phyloP scores from a whole-genome alignment of 2,888 invertebrate species.

The Andrena chrysosceles region DNA sequence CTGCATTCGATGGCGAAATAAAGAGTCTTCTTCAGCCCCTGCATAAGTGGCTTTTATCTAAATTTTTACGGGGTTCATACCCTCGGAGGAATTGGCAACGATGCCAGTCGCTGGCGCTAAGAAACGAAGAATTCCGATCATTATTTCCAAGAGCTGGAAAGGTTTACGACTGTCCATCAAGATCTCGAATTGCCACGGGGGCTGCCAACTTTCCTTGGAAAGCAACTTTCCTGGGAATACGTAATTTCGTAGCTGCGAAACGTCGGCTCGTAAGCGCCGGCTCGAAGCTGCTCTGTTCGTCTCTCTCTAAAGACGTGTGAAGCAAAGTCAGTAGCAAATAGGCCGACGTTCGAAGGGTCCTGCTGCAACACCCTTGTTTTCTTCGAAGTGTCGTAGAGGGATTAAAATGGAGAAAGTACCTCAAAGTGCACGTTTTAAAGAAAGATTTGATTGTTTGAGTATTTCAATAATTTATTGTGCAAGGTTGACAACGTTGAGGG shows the following conservation, averaged over 20 bases:
- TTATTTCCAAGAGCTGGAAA: constrained; percentile 62
- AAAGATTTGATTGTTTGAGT: too few species aligned
- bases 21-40: not conserved
- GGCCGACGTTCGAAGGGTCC: not conserved
- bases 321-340: not conserved
- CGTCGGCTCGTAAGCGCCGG: constrained; percentile 9
- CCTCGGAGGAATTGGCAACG: constrained; percentile 3
- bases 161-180: constrained; percentile 71
- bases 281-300: not conserved
- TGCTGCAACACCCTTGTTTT: not conserved
- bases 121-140: constrained; percentile 52
- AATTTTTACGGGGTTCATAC: constrained; percentile 5
- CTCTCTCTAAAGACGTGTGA: not conserved
- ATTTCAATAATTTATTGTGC: too few species aligned
- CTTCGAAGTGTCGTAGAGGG: not conserved
- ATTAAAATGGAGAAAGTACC: not conserved
- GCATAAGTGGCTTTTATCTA: constrained; percentile 8
- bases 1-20: not conserved
- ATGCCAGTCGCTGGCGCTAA: not conserved
- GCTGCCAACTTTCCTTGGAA: constrained; percentile 42
- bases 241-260: constrained; percentile 57
- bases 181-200: constrained; percentile 60
- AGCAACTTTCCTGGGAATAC: constrained; percentile 63
- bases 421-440: too few species aligned
- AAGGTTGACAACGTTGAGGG: too few species aligned